A percentile compares a stretch with the other conserved stretches of the same genome.
phyloP scores from a whole-genome alignment of 2,113 vertebrate genomes.

The Thunnus thynnus region DNA sequence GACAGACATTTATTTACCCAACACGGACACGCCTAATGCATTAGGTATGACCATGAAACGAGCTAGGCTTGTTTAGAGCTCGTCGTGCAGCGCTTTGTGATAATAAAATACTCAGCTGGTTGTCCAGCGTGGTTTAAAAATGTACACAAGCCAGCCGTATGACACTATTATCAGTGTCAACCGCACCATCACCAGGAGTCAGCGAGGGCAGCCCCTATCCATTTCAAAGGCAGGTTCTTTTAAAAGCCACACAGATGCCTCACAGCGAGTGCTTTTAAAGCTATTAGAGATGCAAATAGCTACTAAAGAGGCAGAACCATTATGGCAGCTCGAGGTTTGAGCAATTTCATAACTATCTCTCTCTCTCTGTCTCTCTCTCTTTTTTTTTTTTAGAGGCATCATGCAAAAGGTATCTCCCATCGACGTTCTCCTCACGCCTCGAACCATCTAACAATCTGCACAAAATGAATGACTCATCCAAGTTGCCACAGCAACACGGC shows the following conservation, averaged over 20 bases:
- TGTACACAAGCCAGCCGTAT: constrained; percentile 40
- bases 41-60: constrained; percentile 47
- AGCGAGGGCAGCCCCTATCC: constrained; percentile 54
- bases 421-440: constrained; percentile 55
- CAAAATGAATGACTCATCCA: constrained; percentile 79
- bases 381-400: constrained; percentile 3
- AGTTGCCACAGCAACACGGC: constrained; percentile 77
- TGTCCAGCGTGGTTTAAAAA: constrained; percentile 25
- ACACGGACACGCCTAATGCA: constrained; percentile 34
- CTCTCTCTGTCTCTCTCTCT: not conserved
- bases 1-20: constrained; percentile 53
- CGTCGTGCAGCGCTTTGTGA: constrained; percentile 1
- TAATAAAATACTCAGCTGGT: constrained; percentile 13
- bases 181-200: constrained; percentile 38
- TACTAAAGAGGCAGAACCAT: constrained; percentile 33
- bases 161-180: constrained; percentile 60
- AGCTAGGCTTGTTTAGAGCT: constrained; percentile 63
- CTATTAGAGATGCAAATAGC: constrained; percentile 62
- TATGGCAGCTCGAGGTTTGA: constrained; percentile 13
- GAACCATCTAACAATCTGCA: constrained; percentile 69
- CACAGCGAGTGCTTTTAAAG: constrained; percentile 41
- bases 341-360: constrained; percentile 34
- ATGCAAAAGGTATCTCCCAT: constrained; percentile 64
- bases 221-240: constrained; percentile 45
- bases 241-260: constrained; percentile 37